Evolutionary conservation across 1,140 invertebrate species (phyloP).

Genomic region (Drosophila bocqueti): DNA sequence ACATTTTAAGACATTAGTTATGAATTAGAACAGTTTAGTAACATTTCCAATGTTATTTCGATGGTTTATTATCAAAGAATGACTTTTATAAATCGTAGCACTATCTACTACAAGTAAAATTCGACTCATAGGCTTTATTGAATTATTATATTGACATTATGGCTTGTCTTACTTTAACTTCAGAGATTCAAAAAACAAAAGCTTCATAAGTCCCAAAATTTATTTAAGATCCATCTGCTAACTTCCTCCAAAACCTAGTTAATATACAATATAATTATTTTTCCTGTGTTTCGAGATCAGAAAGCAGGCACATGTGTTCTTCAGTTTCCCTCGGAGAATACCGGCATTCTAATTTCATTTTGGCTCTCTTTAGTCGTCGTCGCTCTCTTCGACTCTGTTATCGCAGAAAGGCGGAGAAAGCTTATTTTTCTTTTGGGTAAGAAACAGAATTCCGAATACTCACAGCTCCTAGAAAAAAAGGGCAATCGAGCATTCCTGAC

Average conservation of each 20-base stretch:
- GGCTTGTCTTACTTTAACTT: background rate
- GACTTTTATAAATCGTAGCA: background rate
- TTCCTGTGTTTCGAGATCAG: conserved; percentile 2
- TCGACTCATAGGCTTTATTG: background rate
- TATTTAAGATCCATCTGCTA: background rate
- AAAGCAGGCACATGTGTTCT: conserved; percentile 24
- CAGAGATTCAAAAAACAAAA: background rate
- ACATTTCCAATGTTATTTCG: background rate
- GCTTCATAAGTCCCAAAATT: too few relatives aligned
- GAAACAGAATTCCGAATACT: conserved; percentile 17
- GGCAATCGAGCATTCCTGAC: conserved; percentile 49
- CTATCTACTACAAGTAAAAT: background rate
- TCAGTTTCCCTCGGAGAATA: conserved; percentile 25
- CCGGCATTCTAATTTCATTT: conserved; percentile 30
- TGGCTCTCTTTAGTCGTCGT: background rate
- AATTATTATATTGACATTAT: background rate
- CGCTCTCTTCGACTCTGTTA: conserved; percentile 31
- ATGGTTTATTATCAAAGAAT: background rate
- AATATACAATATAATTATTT: background rate
- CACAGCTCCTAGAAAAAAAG: conserved; percentile 41
- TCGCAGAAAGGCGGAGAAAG: conserved; percentile 44
- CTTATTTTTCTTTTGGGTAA: conserved; percentile 18
- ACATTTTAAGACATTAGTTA: background rate
- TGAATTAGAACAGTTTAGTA: background rate
- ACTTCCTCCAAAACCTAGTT: background rate